Percentiles rank a stretch among this genome's conserved stretches.
phyloP scores from a whole-genome alignment of 2,888 invertebrate genomes.

The Cephalotes varians region DNA sequence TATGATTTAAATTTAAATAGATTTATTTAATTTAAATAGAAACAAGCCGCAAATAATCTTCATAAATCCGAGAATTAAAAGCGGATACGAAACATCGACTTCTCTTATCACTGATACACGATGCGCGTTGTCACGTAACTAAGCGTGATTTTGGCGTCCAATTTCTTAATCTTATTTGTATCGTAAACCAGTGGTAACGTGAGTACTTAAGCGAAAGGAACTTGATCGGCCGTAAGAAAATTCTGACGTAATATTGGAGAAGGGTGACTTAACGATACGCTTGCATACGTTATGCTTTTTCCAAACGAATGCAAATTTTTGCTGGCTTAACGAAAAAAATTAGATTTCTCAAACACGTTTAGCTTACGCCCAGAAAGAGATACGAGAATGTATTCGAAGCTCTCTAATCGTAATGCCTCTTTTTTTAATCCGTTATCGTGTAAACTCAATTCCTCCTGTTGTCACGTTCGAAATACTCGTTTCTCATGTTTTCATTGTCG shows the following conservation, averaged over 20 bases:
- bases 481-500: too few relatives aligned
- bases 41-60: neutral
- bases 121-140: neutral
- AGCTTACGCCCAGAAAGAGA: neutral
- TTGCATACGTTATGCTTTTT: neutral
- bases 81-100: neutral
- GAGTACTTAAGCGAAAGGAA: neutral
- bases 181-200: neutral
- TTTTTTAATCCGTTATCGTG: neutral
- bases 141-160: neutral
- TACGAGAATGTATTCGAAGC: neutral
- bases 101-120: slow-evolving; percentile 5
- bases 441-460: neutral
- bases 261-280: neutral
- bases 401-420: neutral
- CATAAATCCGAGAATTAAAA: slow-evolving; percentile 7
- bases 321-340: neutral
- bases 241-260: neutral
- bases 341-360: neutral
- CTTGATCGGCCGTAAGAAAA: neutral
- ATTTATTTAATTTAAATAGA: neutral
- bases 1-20: neutral
- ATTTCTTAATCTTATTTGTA: slow-evolving; percentile 18
- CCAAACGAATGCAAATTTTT: neutral
- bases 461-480: too few relatives aligned